phyloP scores from a whole-genome alignment of 2,113 vertebrate genomes.

The Madoqua kirkii region DNA sequence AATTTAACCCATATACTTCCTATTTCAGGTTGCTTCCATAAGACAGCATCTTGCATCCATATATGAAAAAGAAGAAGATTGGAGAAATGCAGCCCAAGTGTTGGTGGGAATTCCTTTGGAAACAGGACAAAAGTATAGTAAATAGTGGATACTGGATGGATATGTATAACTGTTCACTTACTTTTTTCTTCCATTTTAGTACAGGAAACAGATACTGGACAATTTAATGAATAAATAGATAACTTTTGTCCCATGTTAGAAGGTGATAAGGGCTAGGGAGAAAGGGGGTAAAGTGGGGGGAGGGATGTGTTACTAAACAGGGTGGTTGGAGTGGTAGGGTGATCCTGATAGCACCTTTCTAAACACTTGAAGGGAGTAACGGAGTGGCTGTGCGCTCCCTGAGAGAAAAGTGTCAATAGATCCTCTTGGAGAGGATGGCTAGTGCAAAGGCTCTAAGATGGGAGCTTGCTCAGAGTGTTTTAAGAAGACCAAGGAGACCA shows the following conservation, averaged over 20 bases:
- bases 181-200: background rate
- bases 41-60: constrained; percentile 98
- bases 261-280: background rate
- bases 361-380: background rate
- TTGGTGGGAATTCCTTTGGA: constrained; percentile 98
- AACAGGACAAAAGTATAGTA: constrained; percentile 94
- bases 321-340: background rate
- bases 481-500: background rate
- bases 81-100: constrained; percentile 98
- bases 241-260: background rate
- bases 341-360: background rate
- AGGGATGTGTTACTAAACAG: background rate
- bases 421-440: background rate
- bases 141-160: constrained; percentile 45
- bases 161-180: background rate
- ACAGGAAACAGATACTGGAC: background rate
- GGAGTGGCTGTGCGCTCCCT: background rate
- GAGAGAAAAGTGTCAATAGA: background rate
- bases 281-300: background rate
- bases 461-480: background rate
- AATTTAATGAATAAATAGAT: background rate
- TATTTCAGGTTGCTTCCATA: constrained; percentile 94
- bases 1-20: background rate
- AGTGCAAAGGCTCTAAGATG: background rate
- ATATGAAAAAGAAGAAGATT: constrained; percentile 98